Conservation (phyloP, 2,113 vertebrate species). For the Stegostoma tigrinum region DNA sequence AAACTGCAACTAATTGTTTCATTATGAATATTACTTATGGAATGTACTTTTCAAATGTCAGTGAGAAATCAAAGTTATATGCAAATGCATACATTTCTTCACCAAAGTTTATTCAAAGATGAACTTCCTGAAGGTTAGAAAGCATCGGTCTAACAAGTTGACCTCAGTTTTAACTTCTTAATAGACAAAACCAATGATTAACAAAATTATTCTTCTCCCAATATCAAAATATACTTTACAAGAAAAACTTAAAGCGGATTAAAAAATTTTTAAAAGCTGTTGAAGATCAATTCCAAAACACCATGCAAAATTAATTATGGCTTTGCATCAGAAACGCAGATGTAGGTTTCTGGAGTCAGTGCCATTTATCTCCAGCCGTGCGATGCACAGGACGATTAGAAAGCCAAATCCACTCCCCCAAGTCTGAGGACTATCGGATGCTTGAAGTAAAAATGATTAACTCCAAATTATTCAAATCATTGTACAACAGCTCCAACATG, state of each 20-base stretch:
- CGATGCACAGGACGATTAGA: conserved; percentile 73
- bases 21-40: conserved; percentile 55
- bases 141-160: conserved; percentile 49
- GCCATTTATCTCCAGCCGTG: conserved; percentile 76
- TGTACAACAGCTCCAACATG: conserved; percentile 61
- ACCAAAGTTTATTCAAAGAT: conserved; percentile 18
- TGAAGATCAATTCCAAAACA: conserved; percentile 91
- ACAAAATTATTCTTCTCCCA: conserved; percentile 41
- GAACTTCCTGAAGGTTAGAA: conserved; percentile 44
- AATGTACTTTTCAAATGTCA: conserved; percentile 50
- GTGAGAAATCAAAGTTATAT: conserved; percentile 34
- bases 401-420: conserved; percentile 69
- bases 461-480: conserved; percentile 77
- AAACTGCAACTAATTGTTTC: conserved; percentile 70
- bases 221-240: conserved; percentile 47
- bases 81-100: background rate
- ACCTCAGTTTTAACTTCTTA: conserved; percentile 71
- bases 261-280: conserved; percentile 83
- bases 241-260: conserved; percentile 66
- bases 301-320: conserved; percentile 93
- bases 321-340: conserved; percentile 78
- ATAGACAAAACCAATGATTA: conserved; percentile 50
- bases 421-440: conserved; percentile 64
- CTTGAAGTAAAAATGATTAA: conserved; percentile 79
- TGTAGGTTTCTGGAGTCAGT: conserved; percentile 65